phyloP scores from a whole-genome alignment of 2,113 vertebrate genomes.

The Pimephales promelas region DNA sequence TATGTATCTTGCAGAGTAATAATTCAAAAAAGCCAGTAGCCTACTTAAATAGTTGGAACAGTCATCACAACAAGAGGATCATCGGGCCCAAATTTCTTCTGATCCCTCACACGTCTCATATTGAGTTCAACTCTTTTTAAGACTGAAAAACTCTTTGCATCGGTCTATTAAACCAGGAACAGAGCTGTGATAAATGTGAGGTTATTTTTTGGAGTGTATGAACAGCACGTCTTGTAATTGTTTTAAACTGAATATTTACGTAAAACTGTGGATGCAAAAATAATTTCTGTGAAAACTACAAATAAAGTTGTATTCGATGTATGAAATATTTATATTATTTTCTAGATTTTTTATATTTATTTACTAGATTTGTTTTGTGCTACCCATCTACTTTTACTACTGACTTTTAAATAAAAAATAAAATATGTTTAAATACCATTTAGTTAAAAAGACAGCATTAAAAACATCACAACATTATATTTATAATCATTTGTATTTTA shows the following conservation, averaged over 20 bases:
- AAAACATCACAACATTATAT: neutral
- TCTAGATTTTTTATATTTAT: neutral
- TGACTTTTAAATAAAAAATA: neutral
- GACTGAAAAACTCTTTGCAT: no score
- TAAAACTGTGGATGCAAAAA: neutral
- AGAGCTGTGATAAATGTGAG: neutral
- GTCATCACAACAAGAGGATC: no score
- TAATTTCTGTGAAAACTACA: neutral
- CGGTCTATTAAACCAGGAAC: neutral
- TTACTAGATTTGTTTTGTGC: neutral
- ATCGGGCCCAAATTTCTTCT: no score
- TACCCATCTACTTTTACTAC: neutral
- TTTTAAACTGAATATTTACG: no score
- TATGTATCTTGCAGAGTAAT: no score
- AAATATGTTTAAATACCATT: neutral
- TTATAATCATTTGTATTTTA: neutral
- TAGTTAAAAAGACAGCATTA: neutral
- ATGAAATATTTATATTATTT: neutral
- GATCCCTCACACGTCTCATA: no score
- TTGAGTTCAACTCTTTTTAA: no score
- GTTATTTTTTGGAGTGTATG: neutral
- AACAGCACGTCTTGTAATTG: no score
- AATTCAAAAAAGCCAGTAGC: no score
- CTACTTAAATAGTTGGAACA: no score
- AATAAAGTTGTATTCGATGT: neutral